Evolutionary conservation across 2,113 vertebrate genomes (phyloP), one percentile per base, ranked within the genome.

Genomic region (Rhinolophus ferrumequinum): DNA sequence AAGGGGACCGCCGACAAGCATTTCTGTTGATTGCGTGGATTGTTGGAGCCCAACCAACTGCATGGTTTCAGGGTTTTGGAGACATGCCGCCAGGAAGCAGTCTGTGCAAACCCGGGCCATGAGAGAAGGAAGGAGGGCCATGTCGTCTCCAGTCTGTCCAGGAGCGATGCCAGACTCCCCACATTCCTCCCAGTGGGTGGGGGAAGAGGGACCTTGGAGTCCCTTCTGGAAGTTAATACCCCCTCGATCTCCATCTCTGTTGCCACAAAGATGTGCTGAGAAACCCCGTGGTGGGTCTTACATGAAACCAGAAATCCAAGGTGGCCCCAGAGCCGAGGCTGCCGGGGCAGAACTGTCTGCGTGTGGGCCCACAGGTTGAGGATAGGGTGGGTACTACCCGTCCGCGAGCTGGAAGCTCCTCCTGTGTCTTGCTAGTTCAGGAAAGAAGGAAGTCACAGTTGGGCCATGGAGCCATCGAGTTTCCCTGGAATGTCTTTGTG

Each of bases 231-330:
- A 28, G 3, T 4, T 5, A 28, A 33, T 24, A 33, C 47, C 28
- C 38, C n/a, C 30, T n/a, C 13, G 5, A 21, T 21, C 1, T n/a
- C 67, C 33, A 2, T 38, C 38, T 30, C 38, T 75, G 30, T 4
- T 80, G 22, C 19, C 21, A 2, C 1, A 0, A 38, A 67, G 73
- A 26, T 30, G 6, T 56, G 6, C 33, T 16, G 26, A 94, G 56
- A 16, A 26, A 38, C 26, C 24, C 35, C 1, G 0, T 19, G 8
- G 21, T 35, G 0, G 19, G 1, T 7, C 8, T 11, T 44, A 13
- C 13, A 56, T 41, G 56, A 70, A 81, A 16, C 28, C 52, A 58
- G 52, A 92, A 58, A 50, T 33, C 28, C 50, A 58, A 26, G 41
- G 35, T n/a, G 64, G 24, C 38, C 62, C 62, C 50, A 41, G 76